Base-by-base conservation (phyloP, 2,113 vertebrate genomes). In the Hyla sarda region DNA sequence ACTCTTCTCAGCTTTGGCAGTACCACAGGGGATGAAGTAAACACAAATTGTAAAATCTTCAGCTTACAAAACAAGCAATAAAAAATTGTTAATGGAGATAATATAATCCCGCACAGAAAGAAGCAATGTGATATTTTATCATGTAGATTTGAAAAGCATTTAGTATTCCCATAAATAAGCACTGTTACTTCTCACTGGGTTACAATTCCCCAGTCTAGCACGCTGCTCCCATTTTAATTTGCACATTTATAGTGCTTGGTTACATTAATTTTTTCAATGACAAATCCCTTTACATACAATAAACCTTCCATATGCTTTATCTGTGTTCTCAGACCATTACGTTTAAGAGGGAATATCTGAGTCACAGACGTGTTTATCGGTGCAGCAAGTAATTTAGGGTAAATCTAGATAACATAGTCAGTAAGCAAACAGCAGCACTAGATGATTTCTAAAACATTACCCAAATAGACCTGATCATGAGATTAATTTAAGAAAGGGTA, bases 241-340 rank as follows among this genome's bases (percentile, higher is more conserved):
- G 82, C 82, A 83, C 67, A 54, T 83, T 83, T 83, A 83, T 83
- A 56, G 67, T n/a, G 48, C 17, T 47, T 65, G 58, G 79, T 47
- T 72, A 19, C 67, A 83, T 83, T 58, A 73, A 37, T 73, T 41
- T 30, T 73, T 72, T 73, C 48, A 41, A 37, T 37, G 67, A 83
- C 67, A 73, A 83, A 73, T 83, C 67, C 67, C 48, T 58, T 58
- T 83, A 41, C 48, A 41, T 83, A 50, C 67, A 54, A 25, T 79
- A 79, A 79, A 37, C 52, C 77, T 41, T 60, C 82, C 48, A 72
- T 83, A 83, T 83, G 50, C 47, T 83, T 73, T 83, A 73, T 73
- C 65, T 41, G 82, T 54, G 65, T 83, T 83, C 19, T 83, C 67
- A 73, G 82, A 21, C 50, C 82, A 83, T 83, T 83, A 83, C 58